phyloP scores from a whole-genome alignment of 1,140 invertebrate species.

The Diabrotica virgifera region DNA sequence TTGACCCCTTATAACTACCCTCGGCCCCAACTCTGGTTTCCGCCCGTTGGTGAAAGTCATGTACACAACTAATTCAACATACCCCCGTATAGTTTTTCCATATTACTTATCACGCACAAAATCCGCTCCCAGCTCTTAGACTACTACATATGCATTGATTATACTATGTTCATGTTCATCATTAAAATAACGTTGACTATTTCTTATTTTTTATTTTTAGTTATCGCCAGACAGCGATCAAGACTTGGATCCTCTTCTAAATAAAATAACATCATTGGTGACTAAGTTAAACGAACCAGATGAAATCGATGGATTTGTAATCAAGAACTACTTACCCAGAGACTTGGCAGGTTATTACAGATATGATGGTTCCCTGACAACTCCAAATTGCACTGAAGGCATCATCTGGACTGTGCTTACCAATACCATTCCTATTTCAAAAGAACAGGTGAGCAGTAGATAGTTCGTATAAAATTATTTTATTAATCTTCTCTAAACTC shows the following conservation, averaged over 20 bases:
- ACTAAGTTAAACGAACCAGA: slow-evolving; percentile 34
- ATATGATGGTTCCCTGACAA: slow-evolving; percentile 74
- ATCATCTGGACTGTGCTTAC: slow-evolving; percentile 73
- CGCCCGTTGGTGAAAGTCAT: no score
- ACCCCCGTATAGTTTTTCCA: no score
- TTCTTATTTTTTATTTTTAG: slow-evolving; percentile 22
- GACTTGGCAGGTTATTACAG: slow-evolving; percentile 58
- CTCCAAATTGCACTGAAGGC: slow-evolving; percentile 68
- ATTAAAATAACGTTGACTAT: neutral
- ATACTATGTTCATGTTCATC: neutral
- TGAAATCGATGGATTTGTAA: slow-evolving; percentile 25
- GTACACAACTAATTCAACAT: no score
- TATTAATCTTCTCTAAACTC: no score
- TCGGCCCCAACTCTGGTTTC: no score
- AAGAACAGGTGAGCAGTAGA: slow-evolving; percentile 52
- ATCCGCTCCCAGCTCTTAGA: no score
- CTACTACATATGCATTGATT: neutral
- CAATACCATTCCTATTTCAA: slow-evolving; percentile 57
- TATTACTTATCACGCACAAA: no score
- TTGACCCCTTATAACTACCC: no score
- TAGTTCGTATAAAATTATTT: no score
- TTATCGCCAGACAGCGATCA: slow-evolving; percentile 40
- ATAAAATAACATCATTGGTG: slow-evolving; percentile 50
- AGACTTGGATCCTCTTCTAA: slow-evolving; percentile 51
- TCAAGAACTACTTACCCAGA: slow-evolving; percentile 51